A percentile compares a stretch with the other conserved stretches of the same genome.
Conservation (phyloP, 2,113 vertebrate genomes). For the Dicerorhinus sumatrensis region DNA sequence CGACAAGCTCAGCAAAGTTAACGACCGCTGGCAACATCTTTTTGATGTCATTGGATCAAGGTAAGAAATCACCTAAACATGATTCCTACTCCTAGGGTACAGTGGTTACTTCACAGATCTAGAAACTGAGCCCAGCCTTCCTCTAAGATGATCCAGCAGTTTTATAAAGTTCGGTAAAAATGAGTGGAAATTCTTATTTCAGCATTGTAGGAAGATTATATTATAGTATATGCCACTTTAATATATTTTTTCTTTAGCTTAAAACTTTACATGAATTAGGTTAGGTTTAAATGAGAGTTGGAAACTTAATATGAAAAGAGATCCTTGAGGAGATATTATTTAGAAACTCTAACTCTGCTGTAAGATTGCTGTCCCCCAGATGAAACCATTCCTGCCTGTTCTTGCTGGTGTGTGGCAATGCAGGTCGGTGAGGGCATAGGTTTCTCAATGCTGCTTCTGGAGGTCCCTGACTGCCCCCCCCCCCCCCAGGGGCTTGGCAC, state of each 20-base stretch:
- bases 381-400: neutral
- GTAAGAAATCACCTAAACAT: constrained; percentile 86
- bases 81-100: fast-evolving
- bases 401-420: neutral
- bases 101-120: neutral
- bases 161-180: neutral
- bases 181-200: neutral
- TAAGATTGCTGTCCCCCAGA: neutral
- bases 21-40: constrained; percentile 95
- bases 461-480: neutral
- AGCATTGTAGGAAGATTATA: neutral
- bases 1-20: constrained; percentile 94
- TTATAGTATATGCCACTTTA: neutral
- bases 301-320: neutral
- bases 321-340: neutral
- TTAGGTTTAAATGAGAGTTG: neutral
- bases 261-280: neutral
- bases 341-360: neutral
- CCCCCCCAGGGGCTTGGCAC: neutral
- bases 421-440: neutral
- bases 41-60: constrained; percentile 95
- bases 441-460: neutral
- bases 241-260: neutral
- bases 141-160: neutral
- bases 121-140: neutral